Evolutionary conservation across 92 coral and sea anemone genomes (phyloP), one percentile per base, ranked within the genome.

Genomic region (Blastomussa wellsi): DNA sequence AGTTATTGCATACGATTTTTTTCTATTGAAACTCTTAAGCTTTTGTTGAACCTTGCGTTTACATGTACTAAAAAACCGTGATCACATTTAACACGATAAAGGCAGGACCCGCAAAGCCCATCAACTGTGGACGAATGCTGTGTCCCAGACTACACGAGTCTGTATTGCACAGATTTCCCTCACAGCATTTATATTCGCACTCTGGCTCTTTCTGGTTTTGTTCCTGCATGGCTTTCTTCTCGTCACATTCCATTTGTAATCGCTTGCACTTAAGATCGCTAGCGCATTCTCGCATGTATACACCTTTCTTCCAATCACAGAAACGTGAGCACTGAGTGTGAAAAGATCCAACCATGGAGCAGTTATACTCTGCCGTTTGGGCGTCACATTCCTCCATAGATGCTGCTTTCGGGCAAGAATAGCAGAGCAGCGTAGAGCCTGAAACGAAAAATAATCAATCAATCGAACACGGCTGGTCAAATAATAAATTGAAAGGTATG

Each of bases 371-470:
- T 22, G 67, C 35, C 82, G 37, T 57, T 32, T 53, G 29, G 39
- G 70, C 35, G 69, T 78, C 57, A 44, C 82, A 78, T 33, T 78
- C 68, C 36, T 53, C 70, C 70, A 78, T 78, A n/a, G 82, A 55
- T 57, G 68, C 32, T 22, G 82, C 22, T 52, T 78, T 55, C 17
- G 82, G 70, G 69, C 82, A 78, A 6, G 82, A 48, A 55, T 78
- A 78, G 70, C 82, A 78, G 20, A 78, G 47, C 31, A 33, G 82
- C 28, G 71, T n/a, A 78, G 70, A 53, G 44, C 82, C 82, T 78
- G 31, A 75, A 48, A 57, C 31, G 33, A 33, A 37, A 53, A 51
- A 22, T 22, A 10, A 17, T 1, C 19, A 69, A 7, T 69, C 74
- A 69, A 16, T 69, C 26, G n/a, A n/a, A n/a, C n/a, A n/a, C n/a